Evolutionary conservation across 2,888 invertebrate genomes (phyloP), one percentile per base, ranked within the genome.

Genomic region (Latrodectus hesperus): DNA sequence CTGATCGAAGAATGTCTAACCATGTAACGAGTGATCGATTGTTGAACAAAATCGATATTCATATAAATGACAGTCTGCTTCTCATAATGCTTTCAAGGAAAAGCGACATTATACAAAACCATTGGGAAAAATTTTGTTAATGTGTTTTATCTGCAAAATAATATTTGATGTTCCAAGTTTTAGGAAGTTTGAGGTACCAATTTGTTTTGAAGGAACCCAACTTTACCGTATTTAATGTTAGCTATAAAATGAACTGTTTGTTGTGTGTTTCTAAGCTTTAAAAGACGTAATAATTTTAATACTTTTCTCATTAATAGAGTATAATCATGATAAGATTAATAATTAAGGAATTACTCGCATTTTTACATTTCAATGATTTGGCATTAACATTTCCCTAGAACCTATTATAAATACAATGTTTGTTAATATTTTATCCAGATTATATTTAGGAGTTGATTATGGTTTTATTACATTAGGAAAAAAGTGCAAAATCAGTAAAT

Each of bases 21-120:
- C 64, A 75, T 55, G 14, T 17, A 77, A 77, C 38, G 53, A 64
- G 60, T 72, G 77, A 84, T 84, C 77, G 77, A 67, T 73, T 76
- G 70, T 70, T 26, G 38, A 8, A 8, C 14, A 68, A 65, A 78
- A 84, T 84, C 84, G 77, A 84, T 84, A 84, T 84, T 84, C 78
- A 73, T 79, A 84, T 79, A 79, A 74, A 84, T 79, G 74, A 67
- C 73, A 84, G 64, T 78, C 64, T 55, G 65, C 71, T 72, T 80
- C 38, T 38, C n/a, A 14, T 22, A 77, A 76, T 38, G 52, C 77
- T 77, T 16, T 52, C 11, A 77, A 72, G 84, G 16, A 84, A 72
- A 64, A 65, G 77, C 22, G 72, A 84, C 77, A 77, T 71, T 70
- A 49, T 65, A 82, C 68, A 82, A 82, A 75, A 52, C 72, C 81